phyloP scores from a whole-genome alignment of 2,797 vertebrate genomes.

The Simalia tracyae region DNA sequence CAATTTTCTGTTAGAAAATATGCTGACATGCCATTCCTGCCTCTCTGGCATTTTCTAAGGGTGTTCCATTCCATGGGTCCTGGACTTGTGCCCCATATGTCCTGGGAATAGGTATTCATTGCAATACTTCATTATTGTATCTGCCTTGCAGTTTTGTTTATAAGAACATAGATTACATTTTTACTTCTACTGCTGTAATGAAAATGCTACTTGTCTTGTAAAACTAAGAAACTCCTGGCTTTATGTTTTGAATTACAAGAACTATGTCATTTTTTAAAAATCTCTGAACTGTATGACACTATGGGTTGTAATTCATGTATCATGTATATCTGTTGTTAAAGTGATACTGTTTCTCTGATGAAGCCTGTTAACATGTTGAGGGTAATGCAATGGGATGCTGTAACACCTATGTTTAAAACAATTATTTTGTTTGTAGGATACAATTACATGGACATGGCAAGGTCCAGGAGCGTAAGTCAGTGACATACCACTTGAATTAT shows the following conservation, averaged over 20 bases:
- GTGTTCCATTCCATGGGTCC: not conserved
- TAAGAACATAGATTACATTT: not conserved
- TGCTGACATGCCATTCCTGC: not conserved
- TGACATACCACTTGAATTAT: conserved; percentile 29
- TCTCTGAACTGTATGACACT: not conserved
- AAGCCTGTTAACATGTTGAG: not conserved
- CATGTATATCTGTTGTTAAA: not conserved
- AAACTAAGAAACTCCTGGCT: not conserved
- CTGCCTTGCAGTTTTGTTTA: not conserved
- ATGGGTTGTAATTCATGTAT: not conserved
- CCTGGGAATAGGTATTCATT: not conserved
- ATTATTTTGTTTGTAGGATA: conserved; percentile 77
- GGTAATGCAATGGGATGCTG: not conserved
- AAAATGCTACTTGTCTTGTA: not conserved
- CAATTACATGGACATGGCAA: conserved; percentile 99
- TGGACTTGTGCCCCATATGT: not conserved
- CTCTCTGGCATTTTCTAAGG: not conserved
- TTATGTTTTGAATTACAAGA: not conserved
- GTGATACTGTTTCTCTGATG: not conserved
- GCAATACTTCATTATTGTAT: not conserved
- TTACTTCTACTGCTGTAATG: not conserved
- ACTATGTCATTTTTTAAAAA: not conserved
- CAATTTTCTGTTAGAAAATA: not conserved
- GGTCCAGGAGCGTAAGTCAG: conserved; percentile 95
- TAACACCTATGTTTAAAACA: not conserved